phyloP scores from a whole-genome alignment of 1,140 invertebrate genomes.

The Zaprionus kolodkinae region DNA sequence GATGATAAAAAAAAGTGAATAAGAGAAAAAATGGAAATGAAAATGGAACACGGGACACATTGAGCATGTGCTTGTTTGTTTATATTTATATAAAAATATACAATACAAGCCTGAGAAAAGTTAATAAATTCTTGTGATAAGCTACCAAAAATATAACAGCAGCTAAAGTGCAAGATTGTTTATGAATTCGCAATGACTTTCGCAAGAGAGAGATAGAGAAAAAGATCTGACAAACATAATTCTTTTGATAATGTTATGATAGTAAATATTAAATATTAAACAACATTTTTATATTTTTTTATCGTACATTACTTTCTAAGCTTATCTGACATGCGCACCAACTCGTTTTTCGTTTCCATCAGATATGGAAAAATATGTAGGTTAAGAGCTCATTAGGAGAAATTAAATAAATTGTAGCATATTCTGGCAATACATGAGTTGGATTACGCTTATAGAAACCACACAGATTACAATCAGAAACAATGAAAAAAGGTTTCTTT shows the following conservation, averaged over 20 bases:
- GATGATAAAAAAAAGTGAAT: slow-evolving; percentile 57
- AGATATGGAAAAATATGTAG: slow-evolving; percentile 12
- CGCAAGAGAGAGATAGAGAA: slow-evolving; percentile 17
- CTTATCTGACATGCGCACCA: background rate
- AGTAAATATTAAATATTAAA: background rate
- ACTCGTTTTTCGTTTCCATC: background rate
- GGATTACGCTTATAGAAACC: slow-evolving; percentile 6
- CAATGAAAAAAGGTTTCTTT: slow-evolving; percentile 15
- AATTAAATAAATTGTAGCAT: slow-evolving; percentile 23
- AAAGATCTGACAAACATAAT: background rate
- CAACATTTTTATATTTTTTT: background rate
- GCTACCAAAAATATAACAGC: slow-evolving; percentile 7
- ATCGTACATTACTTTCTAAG: background rate
- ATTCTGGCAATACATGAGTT: slow-evolving; percentile 15
- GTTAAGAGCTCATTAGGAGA: slow-evolving; percentile 27
- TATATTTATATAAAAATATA: slow-evolving; percentile 38
- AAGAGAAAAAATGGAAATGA: slow-evolving; percentile 30
- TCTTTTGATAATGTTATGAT: background rate
- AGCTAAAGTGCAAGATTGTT: slow-evolving; percentile 32
- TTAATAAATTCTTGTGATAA: slow-evolving; percentile 18
- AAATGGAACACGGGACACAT: slow-evolving; percentile 43
- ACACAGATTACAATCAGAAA: slow-evolving; percentile 32
- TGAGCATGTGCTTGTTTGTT: slow-evolving; percentile 62
- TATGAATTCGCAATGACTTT: slow-evolving; percentile 39
- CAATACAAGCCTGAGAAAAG: background rate